phyloP scores from a whole-genome alignment of 2,797 vertebrate genomes.

The Macrochelys suwanniensis region DNA sequence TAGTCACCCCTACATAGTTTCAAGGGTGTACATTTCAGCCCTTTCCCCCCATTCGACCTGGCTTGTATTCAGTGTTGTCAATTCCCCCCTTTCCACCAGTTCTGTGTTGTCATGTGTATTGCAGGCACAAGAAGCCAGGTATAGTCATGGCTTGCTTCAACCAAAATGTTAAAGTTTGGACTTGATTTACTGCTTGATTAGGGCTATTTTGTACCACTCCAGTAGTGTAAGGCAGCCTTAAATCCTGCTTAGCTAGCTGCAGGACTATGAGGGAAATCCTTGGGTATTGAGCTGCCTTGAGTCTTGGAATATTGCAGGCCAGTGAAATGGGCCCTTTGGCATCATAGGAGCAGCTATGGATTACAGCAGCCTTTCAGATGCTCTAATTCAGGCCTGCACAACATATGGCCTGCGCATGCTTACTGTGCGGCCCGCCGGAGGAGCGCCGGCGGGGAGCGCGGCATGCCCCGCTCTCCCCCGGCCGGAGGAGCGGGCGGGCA shows the following conservation, averaged over 20 bases:
- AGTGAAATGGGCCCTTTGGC: not conserved
- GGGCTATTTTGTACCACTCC: not conserved
- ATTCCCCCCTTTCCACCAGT: not conserved
- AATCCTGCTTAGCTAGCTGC: not conserved
- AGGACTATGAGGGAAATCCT: not conserved
- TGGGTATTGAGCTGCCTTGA: not conserved
- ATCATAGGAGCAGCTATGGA: not conserved
- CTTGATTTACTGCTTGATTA: not conserved
- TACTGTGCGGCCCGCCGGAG: too few relatives aligned
- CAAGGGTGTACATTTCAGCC: not conserved
- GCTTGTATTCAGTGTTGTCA: not conserved
- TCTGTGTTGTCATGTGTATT: not conserved
- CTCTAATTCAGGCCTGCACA: too few relatives aligned
- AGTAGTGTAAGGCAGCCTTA: not conserved
- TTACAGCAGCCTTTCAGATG: not conserved
- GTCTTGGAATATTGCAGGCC: not conserved
- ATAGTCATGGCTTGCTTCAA: not conserved
- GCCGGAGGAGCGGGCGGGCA: too few relatives aligned
- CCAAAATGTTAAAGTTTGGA: not conserved
- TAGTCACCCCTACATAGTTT: not conserved
- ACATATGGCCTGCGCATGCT: too few relatives aligned
- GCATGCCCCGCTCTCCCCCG: too few relatives aligned
- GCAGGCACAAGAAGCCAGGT: not conserved
- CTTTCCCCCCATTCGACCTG: not conserved
- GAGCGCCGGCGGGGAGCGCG: too few relatives aligned